phyloP scores from a whole-genome alignment of 2,888 invertebrate species.

The Glaucopsyche alexis region DNA sequence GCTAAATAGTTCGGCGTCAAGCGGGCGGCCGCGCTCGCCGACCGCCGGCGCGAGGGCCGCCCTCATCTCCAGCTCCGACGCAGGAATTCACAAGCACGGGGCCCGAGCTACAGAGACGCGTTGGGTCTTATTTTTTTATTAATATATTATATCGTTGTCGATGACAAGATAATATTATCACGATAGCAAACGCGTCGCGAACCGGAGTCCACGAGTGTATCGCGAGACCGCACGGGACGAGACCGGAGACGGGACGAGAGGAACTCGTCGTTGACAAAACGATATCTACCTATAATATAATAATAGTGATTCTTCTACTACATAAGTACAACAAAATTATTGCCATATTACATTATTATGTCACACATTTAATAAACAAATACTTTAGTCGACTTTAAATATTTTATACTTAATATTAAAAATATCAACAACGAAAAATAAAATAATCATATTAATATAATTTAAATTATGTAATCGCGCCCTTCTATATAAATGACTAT shows the following conservation, averaged over 20 bases:
- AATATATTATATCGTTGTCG: not conserved
- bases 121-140: too few relatives aligned
- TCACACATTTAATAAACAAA: conserved; percentile 27
- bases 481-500: not conserved
- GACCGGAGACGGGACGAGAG: too few relatives aligned
- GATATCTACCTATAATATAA: not conserved
- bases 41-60: not conserved
- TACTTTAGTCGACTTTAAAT: conserved; percentile 7
- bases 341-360: conserved; percentile 9
- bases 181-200: not conserved
- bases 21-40: not conserved
- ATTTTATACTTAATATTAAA: conserved; percentile 16
- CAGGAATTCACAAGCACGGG: too few relatives aligned
- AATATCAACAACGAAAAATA: conserved; percentile 16
- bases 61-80: too few relatives aligned
- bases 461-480: not conserved
- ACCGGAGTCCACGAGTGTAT: too few relatives aligned
- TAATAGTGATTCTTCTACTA: not conserved
- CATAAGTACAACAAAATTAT: not conserved
- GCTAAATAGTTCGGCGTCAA: not conserved
- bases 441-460: not conserved
- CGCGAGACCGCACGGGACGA: too few relatives aligned
- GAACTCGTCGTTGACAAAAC: too few relatives aligned
- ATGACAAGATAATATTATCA: not conserved
- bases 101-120: too few relatives aligned